Evolutionary conservation across 2,888 invertebrate species (phyloP).

Genomic region (Acanthacorydalis orientalis): DNA sequence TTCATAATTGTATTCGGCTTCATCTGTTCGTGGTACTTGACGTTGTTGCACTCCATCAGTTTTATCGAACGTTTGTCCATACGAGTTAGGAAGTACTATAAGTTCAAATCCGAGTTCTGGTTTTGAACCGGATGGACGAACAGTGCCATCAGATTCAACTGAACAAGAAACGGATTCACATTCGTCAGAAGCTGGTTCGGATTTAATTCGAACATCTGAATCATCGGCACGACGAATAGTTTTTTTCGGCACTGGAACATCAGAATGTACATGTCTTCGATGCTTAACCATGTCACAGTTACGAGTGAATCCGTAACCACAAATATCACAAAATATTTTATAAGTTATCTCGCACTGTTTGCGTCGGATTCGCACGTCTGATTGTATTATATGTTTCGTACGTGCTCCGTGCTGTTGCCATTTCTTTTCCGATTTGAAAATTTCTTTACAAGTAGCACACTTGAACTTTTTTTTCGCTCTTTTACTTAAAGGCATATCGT

Average conservation of each 20-base stretch:
- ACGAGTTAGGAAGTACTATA: background rate
- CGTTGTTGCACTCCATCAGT: too few species aligned
- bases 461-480: background rate
- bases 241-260: background rate
- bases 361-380: background rate
- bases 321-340: constrained; percentile 11
- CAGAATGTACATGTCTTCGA: background rate
- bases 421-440: constrained; percentile 8
- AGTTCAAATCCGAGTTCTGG: too few species aligned
- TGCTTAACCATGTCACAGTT: constrained; percentile 10
- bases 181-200: background rate
- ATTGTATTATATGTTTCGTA: constrained; percentile 3
- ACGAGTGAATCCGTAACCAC: constrained; percentile 11
- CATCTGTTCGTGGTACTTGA: background rate
- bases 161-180: background rate
- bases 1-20: background rate
- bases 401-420: constrained; percentile 16
- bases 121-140: background rate
- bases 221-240: background rate
- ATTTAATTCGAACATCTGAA: background rate
- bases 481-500: constrained; percentile 2
- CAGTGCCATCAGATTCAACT: background rate
- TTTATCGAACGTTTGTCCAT: background rate
- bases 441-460: constrained; percentile 7
- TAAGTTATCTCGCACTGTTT: background rate